phyloP scores from a whole-genome alignment of 1,140 invertebrate species.

The Thrips palmi region DNA sequence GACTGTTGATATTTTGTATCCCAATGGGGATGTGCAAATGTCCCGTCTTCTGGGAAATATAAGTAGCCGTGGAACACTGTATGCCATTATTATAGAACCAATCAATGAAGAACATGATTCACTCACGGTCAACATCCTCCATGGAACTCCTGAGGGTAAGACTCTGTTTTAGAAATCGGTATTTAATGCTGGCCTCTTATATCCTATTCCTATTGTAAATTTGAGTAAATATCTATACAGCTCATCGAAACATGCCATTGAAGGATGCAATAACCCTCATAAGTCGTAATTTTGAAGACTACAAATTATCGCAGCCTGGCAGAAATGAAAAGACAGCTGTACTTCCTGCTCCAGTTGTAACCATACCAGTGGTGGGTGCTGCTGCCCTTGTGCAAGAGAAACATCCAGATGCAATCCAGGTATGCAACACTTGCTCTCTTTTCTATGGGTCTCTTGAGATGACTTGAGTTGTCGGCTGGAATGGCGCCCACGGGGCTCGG shows the following conservation, averaged over 20 bases:
- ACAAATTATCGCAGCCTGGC: conserved; percentile 24
- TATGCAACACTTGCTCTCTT: no score
- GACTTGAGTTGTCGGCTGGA: no score
- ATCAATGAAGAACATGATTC: conserved; percentile 71
- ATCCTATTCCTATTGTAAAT: no score
- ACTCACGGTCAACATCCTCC: conserved; percentile 76
- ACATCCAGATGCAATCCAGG: conserved; percentile 50
- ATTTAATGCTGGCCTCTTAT: no score
- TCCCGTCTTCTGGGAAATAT: conserved; percentile 75
- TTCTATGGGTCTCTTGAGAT: no score
- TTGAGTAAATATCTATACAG: conserved; percentile 25
- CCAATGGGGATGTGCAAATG: conserved; percentile 71
- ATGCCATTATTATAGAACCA: conserved; percentile 70
- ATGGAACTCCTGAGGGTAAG: conserved; percentile 74
- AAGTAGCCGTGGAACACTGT: conserved; percentile 62
- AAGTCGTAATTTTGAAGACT: conserved; percentile 56
- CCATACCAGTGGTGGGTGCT: conserved; percentile 7
- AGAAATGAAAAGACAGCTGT: no score
- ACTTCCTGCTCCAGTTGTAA: conserved; percentile 4
- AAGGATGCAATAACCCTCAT: conserved; percentile 71
- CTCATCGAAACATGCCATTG: conserved; percentile 88
- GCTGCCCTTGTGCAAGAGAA: conserved; percentile 26
- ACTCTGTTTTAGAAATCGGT: conserved; percentile 10
- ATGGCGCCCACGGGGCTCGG: no score
- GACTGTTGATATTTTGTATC: conserved; percentile 70